phyloP scores from a whole-genome alignment of 2,888 invertebrate genomes.

The Pterostichus madidus region DNA sequence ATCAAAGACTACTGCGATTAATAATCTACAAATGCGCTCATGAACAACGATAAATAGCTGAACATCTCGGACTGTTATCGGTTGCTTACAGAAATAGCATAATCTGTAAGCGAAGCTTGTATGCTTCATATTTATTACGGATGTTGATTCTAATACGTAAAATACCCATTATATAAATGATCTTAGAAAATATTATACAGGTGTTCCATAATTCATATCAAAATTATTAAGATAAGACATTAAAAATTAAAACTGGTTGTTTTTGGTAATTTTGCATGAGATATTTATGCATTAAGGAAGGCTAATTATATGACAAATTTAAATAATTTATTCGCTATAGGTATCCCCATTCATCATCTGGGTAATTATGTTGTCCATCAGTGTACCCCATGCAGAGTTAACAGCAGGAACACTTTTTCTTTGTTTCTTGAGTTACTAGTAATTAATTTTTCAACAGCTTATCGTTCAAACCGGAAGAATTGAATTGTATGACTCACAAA shows the following conservation, averaged over 20 bases:
- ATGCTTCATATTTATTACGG: constrained; percentile 28
- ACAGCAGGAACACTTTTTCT: constrained; percentile 7
- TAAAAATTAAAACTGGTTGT: background rate
- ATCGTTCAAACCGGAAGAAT: constrained; percentile 17
- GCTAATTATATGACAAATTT: background rate
- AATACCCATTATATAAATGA: background rate
- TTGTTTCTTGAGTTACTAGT: background rate
- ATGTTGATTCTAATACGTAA: background rate
- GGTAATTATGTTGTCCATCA: constrained; percentile 36
- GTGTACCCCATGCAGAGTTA: constrained; percentile 1
- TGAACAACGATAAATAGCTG: constrained; percentile 2
- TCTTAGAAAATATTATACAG: background rate
- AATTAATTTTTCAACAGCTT: constrained; percentile 25
- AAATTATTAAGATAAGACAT: background rate
- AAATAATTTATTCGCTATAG: background rate
- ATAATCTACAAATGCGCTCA: constrained; percentile 18
- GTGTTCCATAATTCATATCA: constrained; percentile 3
- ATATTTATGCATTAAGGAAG: background rate
- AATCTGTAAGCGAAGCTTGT: background rate
- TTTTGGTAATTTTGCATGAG: background rate
- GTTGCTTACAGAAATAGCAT: background rate
- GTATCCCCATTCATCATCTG: background rate
- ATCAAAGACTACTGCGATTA: constrained; percentile 13
- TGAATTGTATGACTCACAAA: background rate
- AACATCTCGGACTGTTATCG: constrained; percentile 22